These are phyloP conservation scores for Stomatorhinus ivindoensis DNA, from an alignment of 2,113 vertebrate species.

Conservation along the genomic window DNA sequence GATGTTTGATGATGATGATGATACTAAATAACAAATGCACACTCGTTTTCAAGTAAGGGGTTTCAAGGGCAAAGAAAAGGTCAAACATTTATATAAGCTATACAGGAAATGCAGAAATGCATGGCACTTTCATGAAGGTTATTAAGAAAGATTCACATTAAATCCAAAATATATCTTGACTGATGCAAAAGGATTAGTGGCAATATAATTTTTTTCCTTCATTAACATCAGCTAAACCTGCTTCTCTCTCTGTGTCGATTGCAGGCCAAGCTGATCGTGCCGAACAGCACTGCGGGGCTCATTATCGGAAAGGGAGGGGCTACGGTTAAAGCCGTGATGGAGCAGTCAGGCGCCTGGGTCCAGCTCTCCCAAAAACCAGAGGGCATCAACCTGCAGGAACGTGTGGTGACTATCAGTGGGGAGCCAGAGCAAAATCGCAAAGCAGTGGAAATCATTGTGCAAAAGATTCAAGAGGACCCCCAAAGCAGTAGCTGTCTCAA, in stretches of 20 bases:
- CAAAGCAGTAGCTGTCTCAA: slow-evolving; percentile 92
- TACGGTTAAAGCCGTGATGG: slow-evolving; percentile 88
- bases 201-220: background rate
- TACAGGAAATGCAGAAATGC: background rate
- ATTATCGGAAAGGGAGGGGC: slow-evolving; percentile 89
- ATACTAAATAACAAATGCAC: background rate
- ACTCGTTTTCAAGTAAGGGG: background rate
- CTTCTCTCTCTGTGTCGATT: slow-evolving; percentile 25
- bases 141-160: background rate
- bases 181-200: background rate
- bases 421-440: slow-evolving; percentile 85
- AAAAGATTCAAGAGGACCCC: slow-evolving; percentile 90
- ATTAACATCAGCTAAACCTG: background rate
- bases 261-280: slow-evolving; percentile 87
- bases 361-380: slow-evolving; percentile 89
- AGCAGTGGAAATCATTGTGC: slow-evolving; percentile 83
- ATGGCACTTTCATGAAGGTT: background rate
- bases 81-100: background rate
- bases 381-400: slow-evolving; percentile 87
- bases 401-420: slow-evolving; percentile 86
- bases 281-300: slow-evolving; percentile 85
- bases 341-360: slow-evolving; percentile 88
- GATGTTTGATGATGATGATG: no score
- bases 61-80: background rate
- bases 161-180: background rate